These are phyloP conservation scores for Bothrops jararaca DNA, from an alignment of 2,113 vertebrate species.

Conservation along the genomic window DNA sequence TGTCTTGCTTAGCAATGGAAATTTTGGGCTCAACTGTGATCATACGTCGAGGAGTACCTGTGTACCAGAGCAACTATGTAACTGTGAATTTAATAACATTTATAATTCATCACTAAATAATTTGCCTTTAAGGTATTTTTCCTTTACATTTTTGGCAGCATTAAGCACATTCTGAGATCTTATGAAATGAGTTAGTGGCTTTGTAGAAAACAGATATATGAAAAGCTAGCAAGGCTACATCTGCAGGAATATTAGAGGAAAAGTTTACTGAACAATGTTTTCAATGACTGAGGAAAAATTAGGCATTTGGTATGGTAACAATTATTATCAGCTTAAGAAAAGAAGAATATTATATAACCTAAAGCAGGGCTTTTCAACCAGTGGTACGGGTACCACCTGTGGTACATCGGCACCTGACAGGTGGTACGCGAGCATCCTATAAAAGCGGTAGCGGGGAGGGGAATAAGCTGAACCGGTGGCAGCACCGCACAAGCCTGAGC, in stretches of 20 bases:
- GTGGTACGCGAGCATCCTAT: no score
- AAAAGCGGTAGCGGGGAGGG: no score
- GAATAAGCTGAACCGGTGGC: no score
- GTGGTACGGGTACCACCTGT: no score
- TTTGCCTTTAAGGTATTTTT: background rate
- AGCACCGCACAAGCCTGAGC: no score
- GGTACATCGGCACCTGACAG: no score
- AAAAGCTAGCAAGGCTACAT: background rate
- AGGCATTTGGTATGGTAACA: background rate
- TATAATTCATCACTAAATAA: background rate
- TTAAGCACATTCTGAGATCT: slow-evolving; percentile 21
- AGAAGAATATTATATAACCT: background rate
- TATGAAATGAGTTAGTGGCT: background rate
- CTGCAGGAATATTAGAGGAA: background rate
- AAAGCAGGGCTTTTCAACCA: no score
- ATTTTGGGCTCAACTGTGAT: background rate
- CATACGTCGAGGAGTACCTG: background rate
- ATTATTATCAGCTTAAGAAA: background rate
- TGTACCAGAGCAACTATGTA: background rate
- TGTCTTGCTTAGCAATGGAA: background rate
- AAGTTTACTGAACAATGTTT: slow-evolving; percentile 3
- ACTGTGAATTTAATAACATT: slow-evolving; percentile 18
- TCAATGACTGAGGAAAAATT: slow-evolving; percentile 11
- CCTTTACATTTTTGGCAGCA: background rate
- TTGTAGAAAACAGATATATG: slow-evolving; percentile 9